These are phyloP conservation scores for Pao palembangensis DNA, from an alignment of 2,113 vertebrate species.

Conservation along the genomic window DNA sequence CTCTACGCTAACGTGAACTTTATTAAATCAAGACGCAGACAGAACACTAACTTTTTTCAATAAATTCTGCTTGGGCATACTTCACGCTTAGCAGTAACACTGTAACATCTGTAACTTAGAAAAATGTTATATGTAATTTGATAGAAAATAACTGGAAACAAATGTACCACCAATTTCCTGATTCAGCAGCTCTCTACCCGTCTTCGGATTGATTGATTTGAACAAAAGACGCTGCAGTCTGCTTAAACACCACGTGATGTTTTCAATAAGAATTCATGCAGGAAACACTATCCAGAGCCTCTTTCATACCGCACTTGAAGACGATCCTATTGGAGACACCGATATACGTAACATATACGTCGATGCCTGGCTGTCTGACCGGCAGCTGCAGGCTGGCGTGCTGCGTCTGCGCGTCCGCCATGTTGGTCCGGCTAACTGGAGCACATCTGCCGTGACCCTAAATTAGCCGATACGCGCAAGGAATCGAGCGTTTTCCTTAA, in stretches of 20 bases:
- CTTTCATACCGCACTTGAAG: too few relatives aligned
- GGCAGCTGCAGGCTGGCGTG: too few relatives aligned
- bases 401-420: too few relatives aligned
- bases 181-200: slow-evolving; percentile 71
- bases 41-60: slow-evolving; percentile 45
- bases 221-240: slow-evolving; percentile 92
- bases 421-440: too few relatives aligned
- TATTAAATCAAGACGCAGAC: slow-evolving; percentile 52
- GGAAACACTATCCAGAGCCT: slow-evolving; percentile 27
- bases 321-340: too few relatives aligned
- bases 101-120: background rate
- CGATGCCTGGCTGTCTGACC: too few relatives aligned
- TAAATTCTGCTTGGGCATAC: background rate
- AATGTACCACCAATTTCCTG: slow-evolving; percentile 68
- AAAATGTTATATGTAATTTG: background rate
- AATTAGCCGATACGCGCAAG: too few relatives aligned
- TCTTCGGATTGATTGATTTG: slow-evolving; percentile 84
- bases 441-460: too few relatives aligned
- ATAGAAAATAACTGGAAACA: slow-evolving; percentile 29
- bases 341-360: too few relatives aligned
- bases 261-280: slow-evolving; percentile 64
- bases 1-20: slow-evolving; percentile 57
- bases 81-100: background rate
- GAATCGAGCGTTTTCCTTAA: too few relatives aligned
- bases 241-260: slow-evolving; percentile 84